Conservation (phyloP, 2,113 vertebrate genomes). For the Odocoileus virginianus region DNA sequence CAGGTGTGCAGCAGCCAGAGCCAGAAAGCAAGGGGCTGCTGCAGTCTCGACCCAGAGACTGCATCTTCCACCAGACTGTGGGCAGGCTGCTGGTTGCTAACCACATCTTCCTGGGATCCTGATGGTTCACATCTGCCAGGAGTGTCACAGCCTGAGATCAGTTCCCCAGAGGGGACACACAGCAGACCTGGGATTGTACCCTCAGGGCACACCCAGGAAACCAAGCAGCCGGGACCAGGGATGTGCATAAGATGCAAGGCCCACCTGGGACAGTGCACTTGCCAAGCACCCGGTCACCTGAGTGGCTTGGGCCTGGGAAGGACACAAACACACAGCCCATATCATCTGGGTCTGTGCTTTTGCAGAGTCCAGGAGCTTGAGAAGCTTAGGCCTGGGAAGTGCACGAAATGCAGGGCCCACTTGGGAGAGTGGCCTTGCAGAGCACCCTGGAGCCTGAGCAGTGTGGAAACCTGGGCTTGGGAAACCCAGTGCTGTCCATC, state of each 20-base stretch:
- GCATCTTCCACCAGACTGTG: background rate
- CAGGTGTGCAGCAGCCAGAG: background rate
- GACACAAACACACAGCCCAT: background rate
- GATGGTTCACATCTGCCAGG: background rate
- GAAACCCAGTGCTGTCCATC: no score
- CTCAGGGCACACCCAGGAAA: fast-evolving
- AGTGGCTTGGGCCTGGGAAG: background rate
- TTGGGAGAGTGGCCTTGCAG: background rate
- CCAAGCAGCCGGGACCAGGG: background rate
- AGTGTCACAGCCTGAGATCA: background rate
- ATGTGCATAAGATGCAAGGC: background rate
- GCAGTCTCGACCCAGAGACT: no score
- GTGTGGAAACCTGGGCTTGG: background rate
- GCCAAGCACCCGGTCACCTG: background rate
- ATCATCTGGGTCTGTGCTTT: background rate
- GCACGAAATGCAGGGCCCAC: background rate
- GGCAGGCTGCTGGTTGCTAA: background rate
- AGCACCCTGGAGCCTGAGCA: background rate
- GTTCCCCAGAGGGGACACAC: background rate
- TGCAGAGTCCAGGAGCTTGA: background rate
- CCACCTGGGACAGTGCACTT: background rate
- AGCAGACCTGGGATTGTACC: background rate
- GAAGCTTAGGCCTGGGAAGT: background rate
- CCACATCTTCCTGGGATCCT: background rate
- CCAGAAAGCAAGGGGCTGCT: background rate